phyloP scores from a whole-genome alignment of 2,113 vertebrate species.

The Gobiocypris rarus region DNA sequence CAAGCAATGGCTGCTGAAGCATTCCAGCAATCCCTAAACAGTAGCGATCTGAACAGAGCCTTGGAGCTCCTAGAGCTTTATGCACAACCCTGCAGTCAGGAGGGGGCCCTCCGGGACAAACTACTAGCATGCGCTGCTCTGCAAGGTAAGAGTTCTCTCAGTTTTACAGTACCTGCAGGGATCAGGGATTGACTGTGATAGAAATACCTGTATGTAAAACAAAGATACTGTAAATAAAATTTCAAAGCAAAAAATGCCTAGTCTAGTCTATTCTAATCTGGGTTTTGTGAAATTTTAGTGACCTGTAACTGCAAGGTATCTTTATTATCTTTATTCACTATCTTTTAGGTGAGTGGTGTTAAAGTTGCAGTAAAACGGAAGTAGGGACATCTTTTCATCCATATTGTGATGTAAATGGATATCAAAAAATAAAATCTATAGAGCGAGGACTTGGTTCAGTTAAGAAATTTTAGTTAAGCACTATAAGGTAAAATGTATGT shows the following conservation, averaged over 20 bases:
- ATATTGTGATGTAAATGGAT: background rate
- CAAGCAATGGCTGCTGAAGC: constrained; percentile 75
- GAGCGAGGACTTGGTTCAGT: background rate
- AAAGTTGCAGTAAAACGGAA: background rate
- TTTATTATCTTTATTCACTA: background rate
- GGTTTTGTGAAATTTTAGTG: background rate
- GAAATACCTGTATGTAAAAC: too few species aligned
- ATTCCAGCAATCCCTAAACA: constrained; percentile 83
- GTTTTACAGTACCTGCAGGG: background rate
- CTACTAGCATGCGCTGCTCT: constrained; percentile 85
- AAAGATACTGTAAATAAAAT: background rate
- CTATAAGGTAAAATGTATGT: too few species aligned
- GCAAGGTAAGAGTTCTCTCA: constrained; percentile 75
- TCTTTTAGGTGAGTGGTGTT: background rate
- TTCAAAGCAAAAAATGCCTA: background rate
- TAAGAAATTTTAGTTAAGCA: too few species aligned
- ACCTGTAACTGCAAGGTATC: background rate
- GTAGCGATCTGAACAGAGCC: constrained; percentile 81
- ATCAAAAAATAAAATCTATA: background rate
- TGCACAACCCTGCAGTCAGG: constrained; percentile 72
- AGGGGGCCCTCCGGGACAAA: constrained; percentile 80
- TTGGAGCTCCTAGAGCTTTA: constrained; percentile 85
- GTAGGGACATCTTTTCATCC: background rate
- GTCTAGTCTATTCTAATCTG: background rate
- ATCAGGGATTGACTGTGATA: too few species aligned